Base-by-base conservation (phyloP, 1,140 invertebrate species). In the Heliconius himera region DNA sequence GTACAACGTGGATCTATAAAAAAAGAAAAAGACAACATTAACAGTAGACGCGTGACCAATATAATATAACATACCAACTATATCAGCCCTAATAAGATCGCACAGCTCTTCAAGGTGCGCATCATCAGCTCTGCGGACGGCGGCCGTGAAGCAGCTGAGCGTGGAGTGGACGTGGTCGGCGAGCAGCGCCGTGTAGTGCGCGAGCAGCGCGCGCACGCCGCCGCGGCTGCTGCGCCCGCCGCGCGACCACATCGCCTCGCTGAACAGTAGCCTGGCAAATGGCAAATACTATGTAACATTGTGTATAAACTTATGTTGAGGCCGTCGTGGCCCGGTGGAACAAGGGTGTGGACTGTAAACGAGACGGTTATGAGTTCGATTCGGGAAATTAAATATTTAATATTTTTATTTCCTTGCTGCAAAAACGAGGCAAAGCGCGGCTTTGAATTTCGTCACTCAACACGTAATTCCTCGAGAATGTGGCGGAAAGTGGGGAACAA, bases 231-330 rank as follows among this genome's bases (percentile, higher is more conserved):
- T 82, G 20, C 90, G 83, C 3, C 89, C 88, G 13, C 90, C 90
- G n/a, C 93, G 85, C 1, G 84, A 80, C 92, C 93, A 92, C 93
- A 92, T 91, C 66, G 90, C 89, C 86, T 94, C 94, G 70, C 93
- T 91, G 81, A 95, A 93, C 70, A 95, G 76, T 79, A 95, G 77
- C 77, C 94, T 95, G 60, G 20, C 16, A 18, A 18, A 20, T 20
- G 18, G 29, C 29, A 29, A 29, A 29, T 29, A 29, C 29, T 29
- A 29, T 29, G 2, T 29, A 29, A 2, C 2, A 29, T 29, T 29
- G 76, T n/a, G 8, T 51, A 20, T 20, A 20, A 51, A 1, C 16
- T 51, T 51, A 18, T 51, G 16, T 18, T 51, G 5, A 51, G 41
- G 38, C 38, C 2, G 9, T 41, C 11, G 38, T 41, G 38, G 9